Base-by-base conservation (phyloP, 2,797 vertebrate species). In the Acanthornis magna region DNA sequence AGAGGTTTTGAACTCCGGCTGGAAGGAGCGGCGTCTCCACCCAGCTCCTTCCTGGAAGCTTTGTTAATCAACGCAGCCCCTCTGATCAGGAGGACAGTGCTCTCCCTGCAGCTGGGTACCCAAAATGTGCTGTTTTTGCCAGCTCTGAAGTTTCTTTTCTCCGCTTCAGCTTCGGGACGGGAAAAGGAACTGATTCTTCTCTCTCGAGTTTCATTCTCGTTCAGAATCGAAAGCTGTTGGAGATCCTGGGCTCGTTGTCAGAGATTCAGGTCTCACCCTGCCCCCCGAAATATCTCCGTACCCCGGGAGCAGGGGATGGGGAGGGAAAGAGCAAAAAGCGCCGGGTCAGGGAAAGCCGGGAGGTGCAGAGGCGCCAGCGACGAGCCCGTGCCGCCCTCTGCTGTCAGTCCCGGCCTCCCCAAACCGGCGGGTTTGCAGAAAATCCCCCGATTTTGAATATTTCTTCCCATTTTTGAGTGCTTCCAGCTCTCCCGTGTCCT, bases 101-200 rank as follows among this genome's bases (percentile, higher is more conserved):
- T 57, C 32, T 72, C n/a, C 43, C 48, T 55, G 77, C 84, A 84
- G 86, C 92, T 78, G 86, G 42, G 10, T 40, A 42, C 40, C 72
- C 27, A 3, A 23, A 47, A 79, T 4, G 5, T 15, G 61, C 47
- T 90, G 2, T 22, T 95, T 93, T 83, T 34, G 29, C 60, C 47
- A 66, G n/a, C 19, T 86, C 43, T 85, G 29, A 42, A 89, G 83
- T 95, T 94, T 94, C 78, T 9, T 10, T 96, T 93, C 91, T 88
- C 63, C 0, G 4, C 68, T 58, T 86, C n/a, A 42, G 61, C 84
- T 40, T 54, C 5, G 0, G 6, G 30, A 22, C 18, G 83, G 89
- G 90, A 96, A 85, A 91, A 89, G 77, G 91, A 95, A 95, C 85
- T 1, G 85, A 88, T 6, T 85, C 94, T 70, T 89, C 70, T 88